Base-by-base conservation (phyloP, 2,113 vertebrate species). In the Antennarius striatus region DNA sequence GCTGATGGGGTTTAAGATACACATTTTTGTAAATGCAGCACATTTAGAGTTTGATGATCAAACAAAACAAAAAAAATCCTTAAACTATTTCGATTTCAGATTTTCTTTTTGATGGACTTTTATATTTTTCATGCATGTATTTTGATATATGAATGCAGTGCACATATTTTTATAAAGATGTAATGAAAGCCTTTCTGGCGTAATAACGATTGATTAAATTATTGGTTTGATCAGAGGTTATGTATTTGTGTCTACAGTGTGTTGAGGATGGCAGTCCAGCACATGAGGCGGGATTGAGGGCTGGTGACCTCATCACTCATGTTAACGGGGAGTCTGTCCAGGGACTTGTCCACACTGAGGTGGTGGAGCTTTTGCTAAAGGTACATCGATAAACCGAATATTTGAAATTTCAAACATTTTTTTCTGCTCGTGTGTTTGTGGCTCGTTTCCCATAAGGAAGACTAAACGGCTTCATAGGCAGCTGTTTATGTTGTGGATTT, bases 341-440 rank as follows among this genome's bases (percentile, higher is more conserved):
- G 82, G 96, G 96, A 0, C 88, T 98, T 3, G 94, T 98, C 15
- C 96, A 98, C 87, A 95, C 94, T 29, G 96, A 98, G 0, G 96
- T 98, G 0, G 95, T 98, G 59, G 96, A 97, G 81, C 93, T 98
- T 56, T 89, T 98, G 76, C 92, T 98, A 22, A 98, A 98, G 94
- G 96, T 98, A 65, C 2, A n/a, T 3, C 1, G 10, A 56, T 10
- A 10, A 59, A 0, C 22, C 30, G 2, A 6, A 12, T 28, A 53
- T 16, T 6, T 29, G 4, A 1, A 8, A 30, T 15, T 5, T 5
- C 1, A 16, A 16, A 49, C 15, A n/a, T 6, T 13, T 17, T 32
- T 54, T 54, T 6, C 10, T 54, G 13, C 5, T 22, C 2, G 29
- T 13, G 53, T 12, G 11, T 43, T 11, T 12, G 5, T 11, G 9